Evolutionary conservation across 2,797 vertebrate genomes (phyloP).

Genomic region (Anableps anableps): DNA sequence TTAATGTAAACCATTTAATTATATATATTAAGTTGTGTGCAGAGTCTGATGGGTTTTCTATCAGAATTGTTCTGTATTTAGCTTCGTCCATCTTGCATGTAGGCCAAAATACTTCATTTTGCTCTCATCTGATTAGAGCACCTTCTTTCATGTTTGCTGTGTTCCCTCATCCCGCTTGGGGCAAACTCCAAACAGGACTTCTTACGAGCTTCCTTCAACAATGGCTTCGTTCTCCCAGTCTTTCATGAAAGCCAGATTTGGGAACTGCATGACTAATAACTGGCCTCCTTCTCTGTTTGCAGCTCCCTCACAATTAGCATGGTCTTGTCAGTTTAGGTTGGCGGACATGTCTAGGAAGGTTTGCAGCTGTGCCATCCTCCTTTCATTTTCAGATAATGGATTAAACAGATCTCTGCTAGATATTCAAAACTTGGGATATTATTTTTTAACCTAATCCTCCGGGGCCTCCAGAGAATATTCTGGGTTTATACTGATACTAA

Average conservation of each 20-base stretch:
- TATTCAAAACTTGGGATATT: background rate
- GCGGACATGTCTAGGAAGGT: background rate
- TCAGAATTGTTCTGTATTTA: background rate
- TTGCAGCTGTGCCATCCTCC: background rate
- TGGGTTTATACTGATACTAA: background rate
- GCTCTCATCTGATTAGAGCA: background rate
- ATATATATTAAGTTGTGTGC: too few species aligned
- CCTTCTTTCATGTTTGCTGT: background rate
- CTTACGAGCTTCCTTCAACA: background rate
- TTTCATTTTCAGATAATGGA: background rate
- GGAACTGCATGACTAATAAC: background rate
- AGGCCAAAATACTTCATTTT: too few species aligned
- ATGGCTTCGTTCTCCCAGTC: background rate
- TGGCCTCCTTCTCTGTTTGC: background rate
- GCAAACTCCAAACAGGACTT: background rate
- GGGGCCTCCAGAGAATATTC: too few species aligned
- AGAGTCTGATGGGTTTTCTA: too few species aligned
- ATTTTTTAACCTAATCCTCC: background rate
- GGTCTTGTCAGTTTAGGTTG: background rate
- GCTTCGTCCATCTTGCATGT: background rate
- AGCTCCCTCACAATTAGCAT: background rate
- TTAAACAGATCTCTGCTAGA: background rate
- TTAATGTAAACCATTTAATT: too few species aligned
- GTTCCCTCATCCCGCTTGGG: background rate
- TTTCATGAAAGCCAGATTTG: background rate